Evolutionary conservation across 2,113 vertebrate species (phyloP).

Genomic region (Naja naja): DNA sequence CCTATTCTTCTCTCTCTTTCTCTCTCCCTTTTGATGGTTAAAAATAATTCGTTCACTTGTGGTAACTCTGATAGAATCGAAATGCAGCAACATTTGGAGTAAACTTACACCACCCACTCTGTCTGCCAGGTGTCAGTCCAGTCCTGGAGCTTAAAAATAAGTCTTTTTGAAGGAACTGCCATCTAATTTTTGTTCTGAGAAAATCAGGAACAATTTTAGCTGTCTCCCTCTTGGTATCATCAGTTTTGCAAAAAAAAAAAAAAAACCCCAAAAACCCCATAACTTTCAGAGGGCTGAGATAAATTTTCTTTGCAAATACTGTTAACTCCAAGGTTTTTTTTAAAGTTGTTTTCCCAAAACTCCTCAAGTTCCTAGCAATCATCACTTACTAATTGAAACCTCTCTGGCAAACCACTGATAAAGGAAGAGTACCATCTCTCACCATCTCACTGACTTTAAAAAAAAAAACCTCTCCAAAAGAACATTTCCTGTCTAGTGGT

Average conservation of each 20-base stretch:
- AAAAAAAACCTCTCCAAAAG: background rate
- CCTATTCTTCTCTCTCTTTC: background rate
- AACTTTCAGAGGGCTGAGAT: accelerated
- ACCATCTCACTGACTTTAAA: background rate
- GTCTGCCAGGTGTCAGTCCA: background rate
- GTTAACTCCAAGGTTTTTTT: background rate
- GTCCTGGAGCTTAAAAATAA: background rate
- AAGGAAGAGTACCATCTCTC: accelerated
- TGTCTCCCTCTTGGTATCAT: background rate
- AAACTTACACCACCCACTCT: background rate
- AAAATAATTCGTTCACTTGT: background rate
- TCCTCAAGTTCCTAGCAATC: background rate
- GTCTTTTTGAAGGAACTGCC: background rate
- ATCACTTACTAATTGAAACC: slow-evolving; percentile 4
- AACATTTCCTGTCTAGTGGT: background rate
- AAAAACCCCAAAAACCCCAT: too few relatives aligned
- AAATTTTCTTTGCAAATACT: background rate
- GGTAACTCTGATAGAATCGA: background rate
- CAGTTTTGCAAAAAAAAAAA: background rate
- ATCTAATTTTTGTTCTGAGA: background rate
- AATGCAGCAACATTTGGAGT: background rate
- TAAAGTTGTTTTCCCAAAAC: background rate
- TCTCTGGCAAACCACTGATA: background rate
- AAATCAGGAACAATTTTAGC: accelerated
- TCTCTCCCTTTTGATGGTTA: too few relatives aligned